phyloP scores from a whole-genome alignment of 2,797 vertebrate genomes.

The Galaxias olidus region DNA sequence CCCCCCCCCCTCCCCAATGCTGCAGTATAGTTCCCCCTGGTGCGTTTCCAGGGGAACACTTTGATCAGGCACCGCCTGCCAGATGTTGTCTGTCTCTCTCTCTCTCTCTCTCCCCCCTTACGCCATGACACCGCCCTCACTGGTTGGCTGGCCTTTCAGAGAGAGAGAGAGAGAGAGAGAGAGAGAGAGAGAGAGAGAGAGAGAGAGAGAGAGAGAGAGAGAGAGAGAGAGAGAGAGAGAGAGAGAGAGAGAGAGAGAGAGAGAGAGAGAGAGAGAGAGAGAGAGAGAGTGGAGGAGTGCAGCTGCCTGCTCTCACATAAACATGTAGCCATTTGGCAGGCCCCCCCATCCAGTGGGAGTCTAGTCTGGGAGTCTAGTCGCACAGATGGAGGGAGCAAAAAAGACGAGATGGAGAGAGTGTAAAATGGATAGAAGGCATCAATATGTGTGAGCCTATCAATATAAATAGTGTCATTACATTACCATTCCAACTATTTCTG shows the following conservation, averaged over 20 bases:
- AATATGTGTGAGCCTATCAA: too few species aligned
- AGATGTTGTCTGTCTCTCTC: slow-evolving; percentile 69
- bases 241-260: slow-evolving; percentile 5
- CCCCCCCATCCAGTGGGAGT: slow-evolving; percentile 43
- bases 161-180: slow-evolving; percentile 42
- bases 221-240: slow-evolving; percentile 21
- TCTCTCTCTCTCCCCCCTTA: too few species aligned
- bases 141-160: slow-evolving; percentile 60
- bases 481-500: too few species aligned
- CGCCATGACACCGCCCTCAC: slow-evolving; percentile 5
- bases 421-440: background rate
- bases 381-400: background rate
- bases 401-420: background rate
- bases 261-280: slow-evolving; percentile 32
- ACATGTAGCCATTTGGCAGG: slow-evolving; percentile 67
- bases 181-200: slow-evolving; percentile 44
- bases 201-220: slow-evolving; percentile 24
- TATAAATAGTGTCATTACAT: too few species aligned
- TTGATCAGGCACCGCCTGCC: slow-evolving; percentile 71
- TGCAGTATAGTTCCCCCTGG: slow-evolving; percentile 46
- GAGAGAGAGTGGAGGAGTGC: slow-evolving; percentile 32
- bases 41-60: slow-evolving; percentile 67
- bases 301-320: slow-evolving; percentile 40
- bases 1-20: background rate
- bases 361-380: slow-evolving; percentile 39